Evolutionary conservation across 2,113 vertebrate genomes (phyloP).

Genomic region (Equus przewalskii): DNA sequence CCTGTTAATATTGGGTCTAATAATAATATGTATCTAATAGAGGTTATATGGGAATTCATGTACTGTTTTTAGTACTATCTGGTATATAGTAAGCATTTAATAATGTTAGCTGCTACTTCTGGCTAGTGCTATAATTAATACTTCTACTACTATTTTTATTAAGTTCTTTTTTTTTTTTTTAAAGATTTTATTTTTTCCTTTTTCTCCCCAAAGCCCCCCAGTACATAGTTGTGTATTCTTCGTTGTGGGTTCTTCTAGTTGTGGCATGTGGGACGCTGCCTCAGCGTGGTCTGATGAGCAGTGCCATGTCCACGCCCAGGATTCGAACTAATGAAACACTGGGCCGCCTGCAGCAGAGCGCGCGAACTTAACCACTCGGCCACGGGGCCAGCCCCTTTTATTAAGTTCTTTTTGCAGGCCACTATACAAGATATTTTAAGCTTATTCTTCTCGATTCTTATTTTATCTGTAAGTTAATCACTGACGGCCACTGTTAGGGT

Average conservation of each 20-base stretch:
- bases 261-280: no score
- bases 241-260: no score
- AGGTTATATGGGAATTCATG: neutral
- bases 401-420: neutral
- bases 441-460: neutral
- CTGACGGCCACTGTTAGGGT: neutral
- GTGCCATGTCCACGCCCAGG: no score
- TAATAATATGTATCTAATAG: neutral
- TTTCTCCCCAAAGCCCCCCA: no score
- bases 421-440: neutral
- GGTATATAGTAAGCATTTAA: neutral
- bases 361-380: no score
- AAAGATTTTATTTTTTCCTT: no score
- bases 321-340: no score
- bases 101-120: neutral
- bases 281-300: no score
- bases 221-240: no score
- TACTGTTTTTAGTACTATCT: neutral
- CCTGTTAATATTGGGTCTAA: neutral
- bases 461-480: neutral
- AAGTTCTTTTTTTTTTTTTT: neutral
- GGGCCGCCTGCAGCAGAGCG: no score
- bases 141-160: neutral
- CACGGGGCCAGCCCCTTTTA: neutral
- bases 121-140: neutral